Evolutionary conservation across 2,113 vertebrate species (phyloP), one percentile per base, ranked within the genome.

Genomic region (Hypocryptadius cinnamomeus): DNA sequence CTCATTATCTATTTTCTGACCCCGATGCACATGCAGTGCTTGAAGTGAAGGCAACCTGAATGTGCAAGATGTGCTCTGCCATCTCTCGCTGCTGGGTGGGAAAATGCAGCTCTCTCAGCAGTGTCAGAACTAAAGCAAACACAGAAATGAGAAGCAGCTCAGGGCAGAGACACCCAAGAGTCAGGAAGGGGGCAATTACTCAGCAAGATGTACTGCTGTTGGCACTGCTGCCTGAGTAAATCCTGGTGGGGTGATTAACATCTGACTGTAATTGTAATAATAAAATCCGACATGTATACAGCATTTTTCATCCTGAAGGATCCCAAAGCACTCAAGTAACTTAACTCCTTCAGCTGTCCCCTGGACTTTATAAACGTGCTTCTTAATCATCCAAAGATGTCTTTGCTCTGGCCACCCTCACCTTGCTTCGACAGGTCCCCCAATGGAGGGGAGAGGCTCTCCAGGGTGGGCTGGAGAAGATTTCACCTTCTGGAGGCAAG

Each of bases 261-360:
- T 93, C 90, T 94, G 90, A 85, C 93, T 95, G 79, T 87, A 85
- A 80, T 90, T 94, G 93, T 57, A 87, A 94, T 90, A 91, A 90
- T 96, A 83, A 96, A 95, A 94, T 35, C 82, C 4, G 4, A 88
- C 76, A 30, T 83, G 72, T 91, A 96, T 59, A 85, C 71, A 59
- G 85, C 59, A 85, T 94, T 94, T 95, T 95, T 94, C 87, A 93
- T 94, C 71, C 63, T 91, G 94, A 91, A 95, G 79, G 82, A 87
- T 83, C 92, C 82, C 88, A 63, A 95, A 91, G 63, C 68, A 54
- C 54, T 91, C 42, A 21, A 90, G 82, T 85, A 90, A 93, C 93
- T 92, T 91, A 87, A 94, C 84, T 93, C 73, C 57, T 92, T 96
- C 90, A 74, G 79, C 88, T 92, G 86, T 93, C 83, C 89, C 73